These are phyloP conservation scores for Apamea epomidion DNA, from an alignment of 2,888 invertebrate species.

Conservation along the genomic window DNA sequence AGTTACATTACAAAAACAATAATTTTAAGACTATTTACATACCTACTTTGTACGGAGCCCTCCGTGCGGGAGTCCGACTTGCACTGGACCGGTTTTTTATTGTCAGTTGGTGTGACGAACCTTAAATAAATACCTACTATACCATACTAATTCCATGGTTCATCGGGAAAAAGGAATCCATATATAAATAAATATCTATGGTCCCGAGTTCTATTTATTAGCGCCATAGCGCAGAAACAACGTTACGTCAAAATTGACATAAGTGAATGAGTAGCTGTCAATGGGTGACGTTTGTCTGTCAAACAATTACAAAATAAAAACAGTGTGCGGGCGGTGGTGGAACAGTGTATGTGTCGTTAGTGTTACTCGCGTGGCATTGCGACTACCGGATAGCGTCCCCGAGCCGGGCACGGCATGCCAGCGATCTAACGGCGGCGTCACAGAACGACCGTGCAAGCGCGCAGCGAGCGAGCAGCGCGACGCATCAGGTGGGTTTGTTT, in stretches of 20 bases:
- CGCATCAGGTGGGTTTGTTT: conserved; percentile 80
- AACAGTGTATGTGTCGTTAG: conserved; percentile 42
- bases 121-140: too few species aligned
- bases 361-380: conserved; percentile 51
- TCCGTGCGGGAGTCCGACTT: too few species aligned
- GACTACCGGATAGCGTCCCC: conserved; percentile 22
- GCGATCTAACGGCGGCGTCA: conserved; percentile 32
- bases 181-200: too few species aligned
- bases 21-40: too few species aligned
- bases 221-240: background rate
- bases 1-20: too few species aligned
- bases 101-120: too few species aligned
- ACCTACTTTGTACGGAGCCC: too few species aligned
- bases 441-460: conserved; percentile 32
- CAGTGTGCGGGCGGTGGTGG: conserved; percentile 69
- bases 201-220: too few species aligned
- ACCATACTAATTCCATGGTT: too few species aligned
- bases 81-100: too few species aligned
- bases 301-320: conserved; percentile 71
- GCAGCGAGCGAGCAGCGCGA: conserved; percentile 46
- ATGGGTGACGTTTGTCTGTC: conserved; percentile 51
- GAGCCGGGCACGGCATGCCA: conserved; percentile 57
- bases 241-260: conserved; percentile 23
- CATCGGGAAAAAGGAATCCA: too few species aligned
- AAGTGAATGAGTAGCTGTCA: conserved; percentile 45